phyloP scores from a whole-genome alignment of 2,888 invertebrate species.

The Coenonympha arcania region DNA sequence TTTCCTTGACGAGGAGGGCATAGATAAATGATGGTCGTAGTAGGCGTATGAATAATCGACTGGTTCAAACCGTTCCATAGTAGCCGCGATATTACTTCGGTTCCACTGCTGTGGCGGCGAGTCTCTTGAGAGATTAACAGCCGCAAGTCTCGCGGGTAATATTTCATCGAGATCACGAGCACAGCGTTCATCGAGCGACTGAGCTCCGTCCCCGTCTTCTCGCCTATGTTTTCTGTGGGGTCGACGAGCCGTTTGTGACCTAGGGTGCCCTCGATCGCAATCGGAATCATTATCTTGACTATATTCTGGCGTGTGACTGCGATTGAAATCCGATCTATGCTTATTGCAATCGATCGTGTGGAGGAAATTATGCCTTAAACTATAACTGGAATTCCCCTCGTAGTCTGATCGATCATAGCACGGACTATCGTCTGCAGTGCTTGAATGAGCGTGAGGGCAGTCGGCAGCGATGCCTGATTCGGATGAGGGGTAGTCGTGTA shows the following conservation, averaged over 20 bases:
- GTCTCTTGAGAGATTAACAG: slow-evolving; percentile 62
- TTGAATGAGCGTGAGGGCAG: slow-evolving; percentile 65
- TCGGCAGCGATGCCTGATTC: slow-evolving; percentile 72
- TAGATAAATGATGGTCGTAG: slow-evolving; percentile 82
- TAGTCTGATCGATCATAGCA: slow-evolving; percentile 67
- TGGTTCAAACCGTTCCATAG: slow-evolving; percentile 78
- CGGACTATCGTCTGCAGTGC: slow-evolving; percentile 65
- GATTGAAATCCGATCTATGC: slow-evolving; percentile 55
- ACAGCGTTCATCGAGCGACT: slow-evolving; percentile 66
- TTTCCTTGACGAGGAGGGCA: slow-evolving; percentile 71
- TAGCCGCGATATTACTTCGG: slow-evolving; percentile 77
- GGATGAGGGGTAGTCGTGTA: slow-evolving; percentile 71
- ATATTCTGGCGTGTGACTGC: slow-evolving; percentile 66
- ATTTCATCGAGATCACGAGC: slow-evolving; percentile 70
- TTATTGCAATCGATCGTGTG: slow-evolving; percentile 63
- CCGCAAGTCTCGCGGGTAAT: slow-evolving; percentile 66
- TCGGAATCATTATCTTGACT: slow-evolving; percentile 57
- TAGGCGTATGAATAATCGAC: slow-evolving; percentile 89
- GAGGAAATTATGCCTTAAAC: slow-evolving; percentile 59
- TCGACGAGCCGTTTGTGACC: slow-evolving; percentile 60
- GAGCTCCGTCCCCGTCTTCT: slow-evolving; percentile 65
- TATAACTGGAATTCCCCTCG: slow-evolving; percentile 62
- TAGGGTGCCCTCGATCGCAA: slow-evolving; percentile 52
- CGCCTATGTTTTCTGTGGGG: slow-evolving; percentile 56
- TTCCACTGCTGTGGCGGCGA: slow-evolving; percentile 74